phyloP scores from a whole-genome alignment of 2,797 vertebrate species.

The Lepus oiostolus region DNA sequence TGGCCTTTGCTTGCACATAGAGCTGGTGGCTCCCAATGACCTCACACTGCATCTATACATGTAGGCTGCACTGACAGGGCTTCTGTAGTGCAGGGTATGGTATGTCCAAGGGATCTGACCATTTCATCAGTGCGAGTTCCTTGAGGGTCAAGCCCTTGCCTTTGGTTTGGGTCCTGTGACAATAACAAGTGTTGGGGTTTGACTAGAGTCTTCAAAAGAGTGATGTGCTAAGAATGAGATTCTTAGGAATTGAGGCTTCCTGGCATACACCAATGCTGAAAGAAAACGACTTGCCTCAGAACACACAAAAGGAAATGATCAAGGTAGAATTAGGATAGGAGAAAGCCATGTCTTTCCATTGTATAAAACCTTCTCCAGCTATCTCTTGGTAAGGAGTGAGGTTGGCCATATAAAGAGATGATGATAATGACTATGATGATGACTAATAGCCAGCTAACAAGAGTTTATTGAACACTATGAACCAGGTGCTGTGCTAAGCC shows the following conservation, averaged over 20 bases:
- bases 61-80: background rate
- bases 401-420: background rate
- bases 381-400: background rate
- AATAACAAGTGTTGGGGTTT: background rate
- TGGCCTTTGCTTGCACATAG: background rate
- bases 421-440: background rate
- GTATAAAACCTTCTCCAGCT: background rate
- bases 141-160: background rate
- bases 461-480: background rate
- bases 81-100: background rate
- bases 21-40: background rate
- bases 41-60: background rate
- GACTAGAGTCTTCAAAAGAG: background rate
- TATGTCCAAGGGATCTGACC: background rate
- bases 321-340: background rate
- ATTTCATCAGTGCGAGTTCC: background rate
- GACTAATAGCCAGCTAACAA: background rate
- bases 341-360: background rate
- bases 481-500: background rate
- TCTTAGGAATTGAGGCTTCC: background rate
- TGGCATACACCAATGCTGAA: background rate
- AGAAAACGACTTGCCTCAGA: background rate
- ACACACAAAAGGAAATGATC: constrained; percentile 5
- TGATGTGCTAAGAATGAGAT: background rate
- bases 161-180: background rate